These are phyloP conservation scores for Carcina quercana DNA, from an alignment of 2,888 invertebrate genomes.

Conservation along the genomic window DNA sequence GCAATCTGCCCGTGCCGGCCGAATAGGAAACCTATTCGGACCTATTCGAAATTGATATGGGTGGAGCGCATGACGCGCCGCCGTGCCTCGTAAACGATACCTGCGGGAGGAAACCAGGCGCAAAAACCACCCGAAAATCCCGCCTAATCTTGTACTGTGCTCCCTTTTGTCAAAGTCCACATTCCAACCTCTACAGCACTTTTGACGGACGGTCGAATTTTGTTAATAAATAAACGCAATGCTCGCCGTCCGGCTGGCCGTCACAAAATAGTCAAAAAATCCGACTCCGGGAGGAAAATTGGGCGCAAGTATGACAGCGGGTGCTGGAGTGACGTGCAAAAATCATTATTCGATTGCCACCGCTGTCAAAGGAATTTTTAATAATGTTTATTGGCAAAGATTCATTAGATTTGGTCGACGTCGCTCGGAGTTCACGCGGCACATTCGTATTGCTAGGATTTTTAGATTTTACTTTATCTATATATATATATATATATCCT, in stretches of 20 bases:
- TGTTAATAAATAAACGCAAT: slow-evolving; percentile 73
- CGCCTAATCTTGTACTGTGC: slow-evolving; percentile 32
- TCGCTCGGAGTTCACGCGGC: too few relatives aligned
- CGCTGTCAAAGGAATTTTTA: slow-evolving; percentile 68
- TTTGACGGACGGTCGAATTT: slow-evolving; percentile 64
- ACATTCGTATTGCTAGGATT: too few relatives aligned
- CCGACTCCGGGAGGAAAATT: slow-evolving; percentile 50
- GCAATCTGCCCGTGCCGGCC: slow-evolving; percentile 56
- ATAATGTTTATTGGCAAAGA: slow-evolving; percentile 56
- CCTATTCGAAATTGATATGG: slow-evolving; percentile 74
- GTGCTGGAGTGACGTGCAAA: slow-evolving; percentile 54
- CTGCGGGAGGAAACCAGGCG: slow-evolving; percentile 33
- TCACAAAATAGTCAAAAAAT: slow-evolving; percentile 57
- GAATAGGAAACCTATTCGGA: slow-evolving; percentile 68
- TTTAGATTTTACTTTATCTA: too few relatives aligned
- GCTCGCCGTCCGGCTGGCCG: slow-evolving; percentile 49
- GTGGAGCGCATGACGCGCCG: slow-evolving; percentile 63
- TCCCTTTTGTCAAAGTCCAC: slow-evolving; percentile 25
- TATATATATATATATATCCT: too few relatives aligned
- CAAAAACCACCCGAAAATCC: slow-evolving; percentile 21
- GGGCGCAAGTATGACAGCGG: slow-evolving; percentile 67
- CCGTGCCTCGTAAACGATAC: slow-evolving; percentile 64
- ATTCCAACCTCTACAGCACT: slow-evolving; percentile 31
- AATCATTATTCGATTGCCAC: slow-evolving; percentile 63
- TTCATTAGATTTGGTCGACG: too few relatives aligned